These are phyloP conservation scores for Rhynchomys soricoides DNA, from an alignment of 2,113 vertebrate species.

Conservation along the genomic window DNA sequence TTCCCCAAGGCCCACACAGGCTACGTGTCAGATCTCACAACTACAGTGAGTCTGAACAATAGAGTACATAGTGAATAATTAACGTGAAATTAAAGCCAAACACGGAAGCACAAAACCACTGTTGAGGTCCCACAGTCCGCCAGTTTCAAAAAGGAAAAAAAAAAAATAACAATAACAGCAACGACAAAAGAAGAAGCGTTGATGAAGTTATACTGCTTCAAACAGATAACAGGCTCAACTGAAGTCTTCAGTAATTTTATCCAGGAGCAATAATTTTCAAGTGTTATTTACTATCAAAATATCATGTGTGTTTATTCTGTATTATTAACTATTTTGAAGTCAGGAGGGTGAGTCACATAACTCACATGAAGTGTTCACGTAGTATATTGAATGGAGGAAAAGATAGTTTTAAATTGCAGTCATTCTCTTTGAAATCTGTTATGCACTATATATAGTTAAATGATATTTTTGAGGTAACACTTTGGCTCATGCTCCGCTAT, in stretches of 20 bases:
- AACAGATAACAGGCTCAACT: not conserved
- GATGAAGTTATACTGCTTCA: conserved; percentile 25
- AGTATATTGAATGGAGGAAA: not conserved
- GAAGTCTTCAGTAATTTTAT: conserved; percentile 16
- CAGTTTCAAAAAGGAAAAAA: not conserved
- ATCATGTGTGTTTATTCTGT: not conserved
- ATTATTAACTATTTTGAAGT: conserved; percentile 40
- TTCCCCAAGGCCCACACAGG: not conserved
- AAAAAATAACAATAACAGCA: no score
- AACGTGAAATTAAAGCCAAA: conserved; percentile 14
- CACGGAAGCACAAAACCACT: not conserved
- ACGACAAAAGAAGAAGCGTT: not conserved
- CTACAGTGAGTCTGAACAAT: not conserved
- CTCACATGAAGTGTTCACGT: not conserved
- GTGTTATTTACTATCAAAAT: not conserved
- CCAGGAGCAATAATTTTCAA: not conserved
- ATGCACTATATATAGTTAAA: not conserved
- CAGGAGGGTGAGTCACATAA: conserved; percentile 40
- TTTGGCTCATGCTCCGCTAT: not conserved
- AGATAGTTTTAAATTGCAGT: conserved; percentile 15
- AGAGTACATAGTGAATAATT: not conserved
- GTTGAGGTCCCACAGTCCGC: not conserved
- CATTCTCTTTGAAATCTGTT: conserved; percentile 43
- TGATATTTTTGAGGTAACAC: not conserved
- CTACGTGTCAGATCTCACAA: not conserved